Evolutionary conservation across 2,113 vertebrate genomes (phyloP), one percentile per base, ranked within the genome.

Genomic region (Thamnaconus septentrionalis): DNA sequence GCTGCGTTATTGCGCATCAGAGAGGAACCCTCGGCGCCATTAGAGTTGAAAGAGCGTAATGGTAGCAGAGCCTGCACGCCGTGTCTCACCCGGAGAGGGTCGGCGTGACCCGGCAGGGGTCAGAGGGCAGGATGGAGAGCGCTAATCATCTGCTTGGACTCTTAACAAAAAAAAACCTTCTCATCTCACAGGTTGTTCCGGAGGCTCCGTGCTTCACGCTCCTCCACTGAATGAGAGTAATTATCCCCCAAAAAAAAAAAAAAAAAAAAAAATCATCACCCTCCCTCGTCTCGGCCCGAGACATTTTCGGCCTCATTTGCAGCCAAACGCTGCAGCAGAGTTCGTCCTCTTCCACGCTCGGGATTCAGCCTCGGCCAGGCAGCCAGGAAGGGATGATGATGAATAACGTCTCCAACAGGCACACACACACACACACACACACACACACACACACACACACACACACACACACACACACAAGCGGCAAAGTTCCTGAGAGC

Each of bases 1-100:
- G 10, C 69, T 61, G 72, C 77, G 75, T 83, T 80, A 84, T 86
- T 85, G 84, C 83, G 81, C 75, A 82, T 78, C 71, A 82, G 85
- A 82, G 79, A 85, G 69, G 57, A 87, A 78, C 69, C 63, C 61
- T 76, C 78, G 56, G 63, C 71, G 81, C 78, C 73, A 82, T 85
- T 88, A 84, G 71, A 66, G 58, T 50, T 80, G 66, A 82, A 82
- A 84, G 64, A 82, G 71, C 61, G 73, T 82, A 87, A 88, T 87
- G 79, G 80, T 83, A 84, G 18, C 18, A 31, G 18, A 31, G 18
- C 18, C 18, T 31, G 18, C 75, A 71, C 71, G 64, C 60, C 46
- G 80, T 75, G 72, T 75, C 71, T 69, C 75, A 81, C 85, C 80
- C 64, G 66, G 69, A 47, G 62, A 64, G 72, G 79, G 87, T 90